These are phyloP conservation scores for Poeciliopsis infans DNA, from an alignment of 2,797 vertebrate genomes.

Conservation along the genomic window DNA sequence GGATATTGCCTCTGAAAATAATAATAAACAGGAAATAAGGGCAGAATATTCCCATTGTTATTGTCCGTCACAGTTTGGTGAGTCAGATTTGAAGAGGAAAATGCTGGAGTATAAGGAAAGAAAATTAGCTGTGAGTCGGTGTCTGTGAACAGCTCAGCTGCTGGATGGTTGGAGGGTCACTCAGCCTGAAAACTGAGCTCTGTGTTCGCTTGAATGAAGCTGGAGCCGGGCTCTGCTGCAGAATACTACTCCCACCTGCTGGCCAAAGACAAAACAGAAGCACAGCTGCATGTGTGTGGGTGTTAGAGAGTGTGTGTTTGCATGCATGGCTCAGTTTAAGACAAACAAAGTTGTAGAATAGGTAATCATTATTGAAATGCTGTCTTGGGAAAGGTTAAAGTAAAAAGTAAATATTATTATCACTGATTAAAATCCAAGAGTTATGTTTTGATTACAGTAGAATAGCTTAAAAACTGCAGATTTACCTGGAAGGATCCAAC, in stretches of 20 bases:
- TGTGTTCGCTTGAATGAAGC: constrained; percentile 10
- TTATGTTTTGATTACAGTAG: background rate
- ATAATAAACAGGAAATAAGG: constrained; percentile 26
- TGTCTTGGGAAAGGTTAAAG: background rate
- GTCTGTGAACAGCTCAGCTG: constrained; percentile 19
- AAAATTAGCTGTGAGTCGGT: constrained; percentile 22
- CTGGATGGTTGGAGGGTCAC: constrained; percentile 30
- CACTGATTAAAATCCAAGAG: background rate
- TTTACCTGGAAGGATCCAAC: background rate
- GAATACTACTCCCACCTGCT: constrained; percentile 78
- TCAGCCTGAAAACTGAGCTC: constrained; percentile 41
- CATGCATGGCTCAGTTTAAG: background rate
- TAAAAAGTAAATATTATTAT: background rate
- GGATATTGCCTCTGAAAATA: constrained; percentile 31
- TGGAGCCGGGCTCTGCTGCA: constrained; percentile 24
- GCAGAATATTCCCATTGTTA: constrained; percentile 12
- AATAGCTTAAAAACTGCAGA: background rate
- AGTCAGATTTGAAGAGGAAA: constrained; percentile 9
- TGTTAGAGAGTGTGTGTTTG: background rate
- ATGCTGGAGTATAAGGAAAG: background rate
- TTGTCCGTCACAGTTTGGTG: constrained; percentile 18
- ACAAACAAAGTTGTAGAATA: background rate
- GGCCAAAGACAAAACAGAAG: constrained; percentile 38
- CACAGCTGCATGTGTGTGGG: background rate
- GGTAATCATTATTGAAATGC: background rate